Base-by-base conservation (phyloP, 2,797 vertebrate species). In the Sebastes matsubarae region DNA sequence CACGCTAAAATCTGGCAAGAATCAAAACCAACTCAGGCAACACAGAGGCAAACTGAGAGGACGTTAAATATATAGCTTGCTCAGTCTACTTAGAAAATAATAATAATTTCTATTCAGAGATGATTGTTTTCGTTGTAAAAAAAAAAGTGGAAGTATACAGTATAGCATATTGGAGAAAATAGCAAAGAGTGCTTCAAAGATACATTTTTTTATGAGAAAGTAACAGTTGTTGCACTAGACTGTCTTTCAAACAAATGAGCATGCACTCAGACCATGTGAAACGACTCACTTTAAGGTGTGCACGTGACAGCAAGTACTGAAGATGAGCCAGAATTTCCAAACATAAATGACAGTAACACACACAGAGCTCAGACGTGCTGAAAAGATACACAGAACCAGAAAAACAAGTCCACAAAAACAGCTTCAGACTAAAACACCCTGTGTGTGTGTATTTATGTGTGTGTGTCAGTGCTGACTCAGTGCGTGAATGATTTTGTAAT, bases 401-500 rank as follows among this genome's bases (percentile, higher is more conserved):
- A 94, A 94, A 94, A 94, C 88, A 95, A 95, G 94, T 91, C 87
- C 86, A 94, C 92, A 92, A 86, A 83, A 93, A 92, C 94, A 94
- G 91, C 92, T 81, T 88, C 88, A 85, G 81, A 82, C 85, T 80
- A 79, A 90, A 88, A 92, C 88, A 89, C 74, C 63, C 59, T 83
- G 82, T 82, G 90, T 75, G 52, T 72, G 78, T 87, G 27, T 84
- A 75, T 87, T 71, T 88, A 66, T 68, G 29, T 80, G 88, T 75
- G 92, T 93, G 93, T 90, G 92, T 95, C 94, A 95, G 87, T 89
- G 90, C 94, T 95, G 94, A 95, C 94, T 95, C 93, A 95, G 93
- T 94, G 94, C 79, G 88, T 95, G 92, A 95, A 94, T 89, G 92
- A 94, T 94, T 95, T 95, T 95, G 93, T 94, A 95, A 95, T 96